Conservation (phyloP, 2,888 invertebrate species). For the Euplexia lucipara region DNA sequence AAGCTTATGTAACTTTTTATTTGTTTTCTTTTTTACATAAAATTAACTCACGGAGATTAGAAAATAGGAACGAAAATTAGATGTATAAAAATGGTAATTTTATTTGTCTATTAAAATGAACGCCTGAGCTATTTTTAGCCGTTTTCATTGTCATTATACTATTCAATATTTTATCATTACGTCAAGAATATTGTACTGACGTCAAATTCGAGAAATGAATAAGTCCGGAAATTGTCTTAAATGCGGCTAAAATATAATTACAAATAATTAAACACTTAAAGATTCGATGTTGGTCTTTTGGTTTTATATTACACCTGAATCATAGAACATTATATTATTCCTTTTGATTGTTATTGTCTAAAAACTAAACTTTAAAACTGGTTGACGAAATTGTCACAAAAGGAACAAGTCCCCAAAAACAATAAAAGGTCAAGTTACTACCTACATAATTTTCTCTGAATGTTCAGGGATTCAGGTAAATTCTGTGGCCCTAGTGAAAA, state of each 20-base stretch:
- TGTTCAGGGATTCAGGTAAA: background rate
- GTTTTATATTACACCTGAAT: slow-evolving; percentile 1
- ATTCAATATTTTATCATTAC: background rate
- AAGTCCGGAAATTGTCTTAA: background rate
- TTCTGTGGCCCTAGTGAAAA: too few species aligned
- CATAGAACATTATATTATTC: slow-evolving; percentile 2
- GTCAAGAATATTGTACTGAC: slow-evolving; percentile 21
- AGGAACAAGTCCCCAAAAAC: background rate
- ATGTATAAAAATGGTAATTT: too few species aligned
- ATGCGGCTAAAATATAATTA: background rate
- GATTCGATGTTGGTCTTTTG: background rate
- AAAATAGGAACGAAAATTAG: background rate
- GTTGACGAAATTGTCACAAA: background rate
- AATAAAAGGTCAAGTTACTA: too few species aligned
- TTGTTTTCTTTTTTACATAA: background rate
- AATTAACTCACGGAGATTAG: background rate
- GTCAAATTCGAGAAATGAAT: slow-evolving; percentile 1
- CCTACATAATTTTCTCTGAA: background rate
- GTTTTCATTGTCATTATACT: slow-evolving; percentile 14
- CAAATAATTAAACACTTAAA: background rate
- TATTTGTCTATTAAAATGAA: too few species aligned
- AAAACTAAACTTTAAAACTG: background rate
- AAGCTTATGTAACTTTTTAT: background rate
- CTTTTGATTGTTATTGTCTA: too few species aligned
- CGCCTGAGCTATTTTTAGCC: slow-evolving; percentile 1